Percentiles rank a stretch among this genome's conserved stretches.
Conservation (phyloP, 2,888 invertebrate genomes). For the Spodoptera littoralis region DNA sequence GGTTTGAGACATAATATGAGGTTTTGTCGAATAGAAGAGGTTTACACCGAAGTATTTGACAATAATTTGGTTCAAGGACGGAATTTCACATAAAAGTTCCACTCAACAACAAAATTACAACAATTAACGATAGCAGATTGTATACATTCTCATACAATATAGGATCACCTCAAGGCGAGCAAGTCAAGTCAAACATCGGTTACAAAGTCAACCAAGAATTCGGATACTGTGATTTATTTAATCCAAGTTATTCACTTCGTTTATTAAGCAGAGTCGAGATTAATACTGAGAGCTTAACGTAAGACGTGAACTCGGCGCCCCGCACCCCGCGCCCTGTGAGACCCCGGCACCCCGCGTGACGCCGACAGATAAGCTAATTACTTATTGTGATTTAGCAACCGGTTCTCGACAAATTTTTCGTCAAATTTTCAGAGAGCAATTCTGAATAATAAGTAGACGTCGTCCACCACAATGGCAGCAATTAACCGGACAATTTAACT, state of each 20-base stretch:
- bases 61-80: too few species aligned
- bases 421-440: conserved; percentile 77
- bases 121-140: conserved; percentile 4
- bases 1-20: background rate
- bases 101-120: background rate
- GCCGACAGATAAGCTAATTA: conserved; percentile 85
- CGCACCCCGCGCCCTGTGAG: conserved; percentile 55
- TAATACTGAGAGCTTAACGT: conserved; percentile 78
- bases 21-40: background rate
- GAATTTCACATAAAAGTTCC: background rate
- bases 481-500: conserved; percentile 87
- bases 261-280: conserved; percentile 81
- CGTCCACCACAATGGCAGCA: conserved; percentile 83
- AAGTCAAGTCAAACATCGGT: conserved; percentile 54
- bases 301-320: conserved; percentile 71
- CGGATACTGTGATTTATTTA: conserved; percentile 73
- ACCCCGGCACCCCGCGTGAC: conserved; percentile 73
- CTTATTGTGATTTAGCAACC: conserved; percentile 82
- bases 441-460: conserved; percentile 80
- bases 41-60: background rate
- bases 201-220: conserved; percentile 68
- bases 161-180: conserved; percentile 16
- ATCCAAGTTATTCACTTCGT: conserved; percentile 78
- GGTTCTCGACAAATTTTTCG: conserved; percentile 77
- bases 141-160: conserved; percentile 3